Base-by-base conservation (phyloP, 2,888 invertebrate genomes). In the Drosophila mayaguana region DNA sequence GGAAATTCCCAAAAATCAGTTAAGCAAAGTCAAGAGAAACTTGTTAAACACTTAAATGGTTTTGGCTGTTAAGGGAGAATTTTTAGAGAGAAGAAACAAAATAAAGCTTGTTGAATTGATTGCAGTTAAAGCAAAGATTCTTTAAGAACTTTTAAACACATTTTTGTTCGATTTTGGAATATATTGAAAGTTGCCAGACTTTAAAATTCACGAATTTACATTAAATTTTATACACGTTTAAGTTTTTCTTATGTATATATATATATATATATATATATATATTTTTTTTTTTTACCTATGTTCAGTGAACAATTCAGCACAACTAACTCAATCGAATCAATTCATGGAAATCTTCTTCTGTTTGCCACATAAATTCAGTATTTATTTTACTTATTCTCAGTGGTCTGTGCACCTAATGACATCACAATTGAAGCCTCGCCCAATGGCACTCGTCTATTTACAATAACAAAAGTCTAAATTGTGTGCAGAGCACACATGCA, bases 401-500 rank as follows among this genome's bases (percentile, higher is more conserved):
- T 34, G 34, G 18, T 1, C 34, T 34, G 32, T 20, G 50, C 8
- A 8, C 18, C 50, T 50, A 50, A 50, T 50, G 50, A 7, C n/a
- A 22, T 28, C 7, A 16, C 42, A 28, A 50, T 20, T 28, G 18
- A 3, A 32, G 32, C 18, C n/a, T 22, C 32, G 53, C 36, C 14
- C 14, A 59, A 36, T 36, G 28, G 38, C 40, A 42, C 28, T 63
- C 28, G 48, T 34, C 25, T 28, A 7, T 45, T 32, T 40, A 18
- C 18, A 54, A 56, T 51, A 48, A 46, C 8, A 3, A 16, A 60
- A 68, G 28, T 56, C 43, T 63, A 75, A 65, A 76, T 53, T 55
- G 64, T 75, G 61, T 64, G 57, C 60, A 40, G 28, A 57, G n/a
- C 57, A 51, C n/a, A 78, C 46, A 53, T 36, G 46, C 25, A 46